Evolutionary conservation across 2,113 vertebrate species (phyloP).

Genomic region (Vulpes lagopus): DNA sequence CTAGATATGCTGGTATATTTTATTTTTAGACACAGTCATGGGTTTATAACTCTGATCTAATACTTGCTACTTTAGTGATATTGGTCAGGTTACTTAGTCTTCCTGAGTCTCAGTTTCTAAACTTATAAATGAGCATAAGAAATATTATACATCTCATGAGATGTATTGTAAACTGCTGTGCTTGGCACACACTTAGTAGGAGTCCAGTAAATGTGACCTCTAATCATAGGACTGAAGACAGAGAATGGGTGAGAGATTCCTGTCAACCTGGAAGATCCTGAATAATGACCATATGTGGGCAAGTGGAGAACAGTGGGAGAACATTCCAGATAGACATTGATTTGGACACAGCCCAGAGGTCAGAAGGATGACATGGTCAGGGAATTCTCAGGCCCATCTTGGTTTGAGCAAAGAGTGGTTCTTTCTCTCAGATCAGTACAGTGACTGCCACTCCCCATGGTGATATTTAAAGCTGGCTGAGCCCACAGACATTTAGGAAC

Average conservation of each 20-base stretch:
- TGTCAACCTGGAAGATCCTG: neutral
- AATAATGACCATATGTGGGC: neutral
- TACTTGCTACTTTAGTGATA: neutral
- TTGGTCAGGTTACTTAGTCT: neutral
- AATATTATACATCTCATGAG: neutral
- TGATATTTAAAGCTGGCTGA: neutral
- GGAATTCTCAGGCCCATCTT: neutral
- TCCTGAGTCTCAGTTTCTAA: conserved; percentile 1
- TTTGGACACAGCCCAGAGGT: neutral
- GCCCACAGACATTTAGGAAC: neutral
- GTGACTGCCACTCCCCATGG: neutral
- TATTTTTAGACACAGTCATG: neutral
- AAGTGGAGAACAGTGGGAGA: neutral
- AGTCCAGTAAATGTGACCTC: neutral
- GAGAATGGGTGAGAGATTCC: neutral
- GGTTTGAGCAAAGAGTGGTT: neutral
- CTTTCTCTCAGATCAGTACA: neutral
- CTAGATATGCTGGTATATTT: neutral
- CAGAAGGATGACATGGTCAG: neutral
- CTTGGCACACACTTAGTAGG: neutral
- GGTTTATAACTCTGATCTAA: neutral
- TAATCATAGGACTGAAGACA: neutral
- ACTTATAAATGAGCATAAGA: neutral
- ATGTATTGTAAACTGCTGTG: neutral
- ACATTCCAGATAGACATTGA: neutral